phyloP scores from a whole-genome alignment of 2,888 invertebrate genomes.

The Zygaena filipendulae region DNA sequence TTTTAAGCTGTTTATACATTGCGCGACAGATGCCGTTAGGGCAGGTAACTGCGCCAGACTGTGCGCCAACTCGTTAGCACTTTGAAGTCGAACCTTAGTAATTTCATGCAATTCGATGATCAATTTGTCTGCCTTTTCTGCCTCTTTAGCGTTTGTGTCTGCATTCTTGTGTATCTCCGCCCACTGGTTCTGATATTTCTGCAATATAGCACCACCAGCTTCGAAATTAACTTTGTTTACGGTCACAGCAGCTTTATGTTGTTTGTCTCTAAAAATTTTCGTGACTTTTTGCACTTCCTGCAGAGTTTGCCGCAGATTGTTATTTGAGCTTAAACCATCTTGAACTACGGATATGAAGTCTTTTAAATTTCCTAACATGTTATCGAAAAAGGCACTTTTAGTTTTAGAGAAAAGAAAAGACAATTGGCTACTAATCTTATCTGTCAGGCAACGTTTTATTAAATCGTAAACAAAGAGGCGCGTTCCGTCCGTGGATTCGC shows the following conservation, averaged over 20 bases:
- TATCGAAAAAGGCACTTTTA: too few species aligned
- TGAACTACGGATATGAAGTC: slow-evolving; percentile 59
- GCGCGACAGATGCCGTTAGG: slow-evolving; percentile 51
- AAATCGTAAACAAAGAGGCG: too few species aligned
- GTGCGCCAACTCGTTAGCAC: slow-evolving; percentile 42
- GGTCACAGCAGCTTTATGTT: slow-evolving; percentile 24
- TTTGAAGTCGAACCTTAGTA: slow-evolving; percentile 36
- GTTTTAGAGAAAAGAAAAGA: too few species aligned
- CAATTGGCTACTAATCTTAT: too few species aligned
- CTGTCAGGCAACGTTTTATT: too few species aligned
- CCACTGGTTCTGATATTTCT: slow-evolving; percentile 79
- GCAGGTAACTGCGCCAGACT: slow-evolving; percentile 42
- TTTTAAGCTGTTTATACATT: slow-evolving; percentile 60
- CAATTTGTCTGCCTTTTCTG: slow-evolving; percentile 59
- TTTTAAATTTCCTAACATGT: slow-evolving; percentile 62
- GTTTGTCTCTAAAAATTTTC: slow-evolving; percentile 52
- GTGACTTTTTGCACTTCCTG: slow-evolving; percentile 57
- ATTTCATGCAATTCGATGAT: slow-evolving; percentile 41
- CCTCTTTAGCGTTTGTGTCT: slow-evolving; percentile 74
- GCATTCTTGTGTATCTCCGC: slow-evolving; percentile 74
- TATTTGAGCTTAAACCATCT: slow-evolving; percentile 50
- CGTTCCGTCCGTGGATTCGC: too few species aligned
- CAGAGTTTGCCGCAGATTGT: slow-evolving; percentile 46
- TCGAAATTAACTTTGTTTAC: slow-evolving; percentile 58
- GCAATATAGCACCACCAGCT: slow-evolving; percentile 75